Conservation (phyloP, 2,113 vertebrate genomes). For the Megaptera novaeangliae region DNA sequence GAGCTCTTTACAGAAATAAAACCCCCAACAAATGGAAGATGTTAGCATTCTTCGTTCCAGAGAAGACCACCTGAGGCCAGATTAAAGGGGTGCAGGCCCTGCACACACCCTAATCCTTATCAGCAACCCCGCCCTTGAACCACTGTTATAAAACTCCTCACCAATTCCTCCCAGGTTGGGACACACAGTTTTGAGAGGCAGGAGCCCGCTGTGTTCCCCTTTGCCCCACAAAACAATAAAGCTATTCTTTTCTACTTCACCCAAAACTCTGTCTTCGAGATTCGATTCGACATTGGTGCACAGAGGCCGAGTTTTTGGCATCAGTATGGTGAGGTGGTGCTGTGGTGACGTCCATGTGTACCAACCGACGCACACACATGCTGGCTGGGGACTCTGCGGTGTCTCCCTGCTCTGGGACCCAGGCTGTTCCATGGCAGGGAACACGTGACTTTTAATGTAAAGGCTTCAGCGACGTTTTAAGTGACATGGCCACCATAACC, state of each 20-base stretch:
- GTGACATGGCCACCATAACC: neutral
- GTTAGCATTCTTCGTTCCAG: neutral
- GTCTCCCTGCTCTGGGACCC: neutral
- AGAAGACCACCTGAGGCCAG: neutral
- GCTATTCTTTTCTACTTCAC: neutral
- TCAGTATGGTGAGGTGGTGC: neutral
- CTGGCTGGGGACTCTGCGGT: neutral
- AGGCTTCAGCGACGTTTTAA: neutral
- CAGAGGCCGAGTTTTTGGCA: neutral
- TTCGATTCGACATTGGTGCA: too few relatives aligned
- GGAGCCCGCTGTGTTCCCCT: neutral
- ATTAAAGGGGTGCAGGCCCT: neutral
- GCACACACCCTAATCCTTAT: neutral
- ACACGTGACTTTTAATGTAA: neutral
- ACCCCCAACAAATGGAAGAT: neutral
- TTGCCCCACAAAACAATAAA: neutral
- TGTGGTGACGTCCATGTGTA: neutral
- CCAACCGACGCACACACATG: fast-evolving
- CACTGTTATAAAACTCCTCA: neutral
- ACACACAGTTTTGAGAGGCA: neutral
- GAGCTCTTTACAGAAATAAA: neutral
- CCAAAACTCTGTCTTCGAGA: neutral
- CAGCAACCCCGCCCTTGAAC: neutral
- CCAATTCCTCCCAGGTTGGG: neutral
- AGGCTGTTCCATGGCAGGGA: neutral